Evolutionary conservation across 92 coral and sea anemone species (phyloP), one percentile per base, ranked within the genome.

Genomic region (Ricordea florida): DNA sequence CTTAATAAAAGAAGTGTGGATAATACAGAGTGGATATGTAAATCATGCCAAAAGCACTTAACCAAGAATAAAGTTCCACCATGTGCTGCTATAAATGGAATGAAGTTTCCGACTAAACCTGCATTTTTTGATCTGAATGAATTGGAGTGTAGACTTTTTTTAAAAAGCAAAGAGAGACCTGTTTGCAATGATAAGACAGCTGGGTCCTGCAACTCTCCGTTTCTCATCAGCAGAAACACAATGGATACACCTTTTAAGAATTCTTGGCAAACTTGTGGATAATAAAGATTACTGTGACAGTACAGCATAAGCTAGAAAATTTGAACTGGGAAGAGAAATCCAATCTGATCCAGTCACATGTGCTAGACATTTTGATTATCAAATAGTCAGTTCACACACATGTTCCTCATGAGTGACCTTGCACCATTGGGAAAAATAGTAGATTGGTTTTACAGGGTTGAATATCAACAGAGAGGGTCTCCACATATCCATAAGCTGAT

Each of bases 111-210:
- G 42, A 41, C 42, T 47, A 42, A 59, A 42, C 4, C 46, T 9
- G 11, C 42, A 66, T 42, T 66, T 66, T 46, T 31, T 66, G 14
- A 14, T 36, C 42, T 35, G 57, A 11, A 25, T 66, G 35, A n/a
- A 57, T 25, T 35, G 74, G 2, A 42, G 57, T 2, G 57, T 44
- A 8, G 57, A 56, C 15, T 41, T 23, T 24, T 66, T 66, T 66
- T 56, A 66, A 46, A 13, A 31, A 16, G 74, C 61, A 14, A 45
- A 66, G 46, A 45, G 29, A 46, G 40, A 45, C 26, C 36, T 45
- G 10, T 66, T 66, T 66, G 40, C 74, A 20, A 46, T 66, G 74
- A 66, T 66, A 21, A 25, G 74, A 33, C 74, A 66, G n/a, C n/a
- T n/a, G n/a, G 61, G 74, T 2, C 74, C 74, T 42, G 74, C 74